Conservation (phyloP, 2,797 vertebrate species). For the Cyclopterus lumpus region DNA sequence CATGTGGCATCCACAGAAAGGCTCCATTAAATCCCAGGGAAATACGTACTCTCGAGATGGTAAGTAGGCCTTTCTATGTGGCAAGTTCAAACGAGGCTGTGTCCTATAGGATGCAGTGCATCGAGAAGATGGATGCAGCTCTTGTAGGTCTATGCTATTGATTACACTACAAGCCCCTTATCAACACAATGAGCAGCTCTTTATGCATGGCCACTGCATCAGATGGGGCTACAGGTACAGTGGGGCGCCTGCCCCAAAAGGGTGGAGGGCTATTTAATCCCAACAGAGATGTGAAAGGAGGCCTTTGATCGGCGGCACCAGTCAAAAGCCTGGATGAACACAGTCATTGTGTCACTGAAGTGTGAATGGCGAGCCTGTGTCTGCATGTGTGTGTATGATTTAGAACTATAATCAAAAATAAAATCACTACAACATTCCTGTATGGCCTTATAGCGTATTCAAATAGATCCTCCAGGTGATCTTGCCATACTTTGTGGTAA, state of each 20-base stretch:
- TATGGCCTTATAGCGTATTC: neutral
- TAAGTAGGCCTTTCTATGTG: conserved; percentile 47
- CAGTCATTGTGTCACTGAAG: conserved; percentile 65
- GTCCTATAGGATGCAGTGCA: conserved; percentile 27
- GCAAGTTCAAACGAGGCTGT: conserved; percentile 39
- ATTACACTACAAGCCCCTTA: conserved; percentile 65
- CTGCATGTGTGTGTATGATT: conserved; percentile 29
- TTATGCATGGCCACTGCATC: conserved; percentile 55
- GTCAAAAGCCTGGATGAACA: conserved; percentile 67
- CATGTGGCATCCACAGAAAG: conserved; percentile 18
- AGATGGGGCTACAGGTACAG: conserved; percentile 60
- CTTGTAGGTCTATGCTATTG: conserved; percentile 55
- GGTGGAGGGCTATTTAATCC: conserved; percentile 62
- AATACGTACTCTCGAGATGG: conserved; percentile 12
- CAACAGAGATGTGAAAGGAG: conserved; percentile 62
- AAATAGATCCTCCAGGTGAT: neutral
- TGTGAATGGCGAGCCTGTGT: conserved; percentile 69
- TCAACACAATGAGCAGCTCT: conserved; percentile 55
- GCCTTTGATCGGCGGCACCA: conserved; percentile 67
- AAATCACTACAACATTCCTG: conserved; percentile 19
- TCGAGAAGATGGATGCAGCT: conserved; percentile 53
- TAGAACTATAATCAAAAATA: conserved; percentile 27
- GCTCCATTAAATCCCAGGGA: conserved; percentile 29
- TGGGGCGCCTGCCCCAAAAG: conserved; percentile 31
- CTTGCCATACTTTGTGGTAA: neutral